Conservation (phyloP, 2,797 vertebrate species). For the Chromis chromis region DNA sequence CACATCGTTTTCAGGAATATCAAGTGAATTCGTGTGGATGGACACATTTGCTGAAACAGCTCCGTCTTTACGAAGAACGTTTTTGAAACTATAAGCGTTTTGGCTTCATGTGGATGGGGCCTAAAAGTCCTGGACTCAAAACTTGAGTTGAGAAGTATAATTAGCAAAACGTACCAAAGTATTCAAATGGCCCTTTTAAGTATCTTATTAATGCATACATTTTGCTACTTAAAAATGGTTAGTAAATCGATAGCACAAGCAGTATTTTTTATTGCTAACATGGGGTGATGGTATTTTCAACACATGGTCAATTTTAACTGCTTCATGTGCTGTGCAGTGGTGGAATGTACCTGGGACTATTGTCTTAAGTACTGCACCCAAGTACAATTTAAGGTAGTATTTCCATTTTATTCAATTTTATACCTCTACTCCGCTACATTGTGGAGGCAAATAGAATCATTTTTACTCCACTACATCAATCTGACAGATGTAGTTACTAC, state of each 20-base stretch:
- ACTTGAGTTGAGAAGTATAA: neutral
- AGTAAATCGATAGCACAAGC: neutral
- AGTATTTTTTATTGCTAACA: neutral
- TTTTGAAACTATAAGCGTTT: too few species aligned
- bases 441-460: neutral
- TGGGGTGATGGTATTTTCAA: neutral
- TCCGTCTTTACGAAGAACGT: too few species aligned
- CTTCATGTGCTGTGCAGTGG: neutral
- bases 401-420: neutral
- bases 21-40: too few species aligned
- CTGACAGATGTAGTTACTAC: neutral
- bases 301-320: neutral
- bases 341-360: neutral
- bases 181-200: neutral
- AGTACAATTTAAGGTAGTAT: too few species aligned
- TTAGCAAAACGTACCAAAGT: neutral
- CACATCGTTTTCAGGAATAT: too few species aligned
- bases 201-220: neutral
- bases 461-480: neutral
- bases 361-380: neutral
- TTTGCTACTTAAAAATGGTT: neutral
- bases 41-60: too few species aligned
- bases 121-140: neutral
- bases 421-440: too few species aligned
- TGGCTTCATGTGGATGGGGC: too few species aligned